Evolutionary conservation across 2,113 vertebrate genomes (phyloP).

Genomic region (Phrynosoma blainvillii): DNA sequence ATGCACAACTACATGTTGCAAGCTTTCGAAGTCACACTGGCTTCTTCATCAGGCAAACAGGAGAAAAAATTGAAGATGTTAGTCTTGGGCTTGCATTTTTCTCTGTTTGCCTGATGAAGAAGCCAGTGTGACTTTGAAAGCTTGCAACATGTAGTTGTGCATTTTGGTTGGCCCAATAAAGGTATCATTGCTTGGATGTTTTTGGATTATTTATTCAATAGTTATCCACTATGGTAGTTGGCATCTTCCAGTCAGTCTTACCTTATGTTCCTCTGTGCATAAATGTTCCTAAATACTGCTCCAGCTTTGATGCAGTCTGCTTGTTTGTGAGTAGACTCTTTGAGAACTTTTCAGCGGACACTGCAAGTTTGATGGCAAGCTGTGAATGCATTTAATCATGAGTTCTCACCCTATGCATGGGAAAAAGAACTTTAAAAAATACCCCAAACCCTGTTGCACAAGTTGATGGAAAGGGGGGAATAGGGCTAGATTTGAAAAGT

Average conservation of each 20-base stretch:
- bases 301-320: slow-evolving; percentile 9
- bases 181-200: no score
- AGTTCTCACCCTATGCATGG: background rate
- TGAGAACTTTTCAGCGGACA: slow-evolving; percentile 16
- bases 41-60: no score
- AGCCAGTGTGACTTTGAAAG: no score
- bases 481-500: slow-evolving; percentile 7
- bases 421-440: background rate
- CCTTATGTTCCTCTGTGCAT: no score
- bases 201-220: no score
- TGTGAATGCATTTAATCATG: background rate
- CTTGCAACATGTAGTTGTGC: no score
- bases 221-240: no score
- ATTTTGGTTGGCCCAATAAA: no score
- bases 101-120: no score
- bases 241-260: background rate
- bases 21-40: no score
- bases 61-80: no score
- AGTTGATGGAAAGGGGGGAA: background rate
- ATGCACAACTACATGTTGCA: background rate
- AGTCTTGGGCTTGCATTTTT: no score
- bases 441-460: background rate
- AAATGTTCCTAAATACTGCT: background rate
- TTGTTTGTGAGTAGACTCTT: slow-evolving; percentile 28
- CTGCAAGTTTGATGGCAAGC: slow-evolving; percentile 21